Evolutionary conservation across 2,888 invertebrate genomes (phyloP), one percentile per base, ranked within the genome.

Genomic region (Notodonta dromedarius): DNA sequence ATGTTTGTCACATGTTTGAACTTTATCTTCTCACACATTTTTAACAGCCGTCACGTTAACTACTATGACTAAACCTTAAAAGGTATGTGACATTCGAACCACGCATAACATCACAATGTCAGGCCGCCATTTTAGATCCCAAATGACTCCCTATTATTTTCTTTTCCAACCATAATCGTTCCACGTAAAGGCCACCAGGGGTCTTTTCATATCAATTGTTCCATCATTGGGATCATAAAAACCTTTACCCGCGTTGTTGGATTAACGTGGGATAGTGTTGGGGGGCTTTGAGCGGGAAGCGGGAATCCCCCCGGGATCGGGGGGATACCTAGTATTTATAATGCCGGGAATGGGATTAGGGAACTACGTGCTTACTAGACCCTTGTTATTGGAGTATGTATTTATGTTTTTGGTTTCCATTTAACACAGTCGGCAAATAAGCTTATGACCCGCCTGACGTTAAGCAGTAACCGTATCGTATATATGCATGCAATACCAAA

Each of bases 201-300:
- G 71, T 80, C 76, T 73, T 77, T 74, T 79, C 76, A 74, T 80
- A 82, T 79, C 83, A 83, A 85, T 87, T 86, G 86, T 85, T 86
- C 82, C 79, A 79, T 83, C 85, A 83, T 83, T 81, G 73, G 78
- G 80, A 81, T 84, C 83, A 84, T 85, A 88, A 88, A 87, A 85
- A 85, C 86, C 80, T 78, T 80, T 82, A 71, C 80, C 75, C 60
- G 74, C 59, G 58, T 61, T 62, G 55, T 57, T 65, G 90, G 89
- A 90, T 91, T 90, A 91, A 84, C 83, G 80, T 77, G 78, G 84
- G 80, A 87, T 90, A 91, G 90, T 91, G 90, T 74, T 53, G 74
- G 70, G 24, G 73, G 66, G 68, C 69, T 78, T 74, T 77, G 86
- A 81, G 82, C 75, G 76, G 82, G 80, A 63, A 71, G 71, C 66